phyloP scores from a whole-genome alignment of 2,113 vertebrate genomes.

The Proteles cristata region DNA sequence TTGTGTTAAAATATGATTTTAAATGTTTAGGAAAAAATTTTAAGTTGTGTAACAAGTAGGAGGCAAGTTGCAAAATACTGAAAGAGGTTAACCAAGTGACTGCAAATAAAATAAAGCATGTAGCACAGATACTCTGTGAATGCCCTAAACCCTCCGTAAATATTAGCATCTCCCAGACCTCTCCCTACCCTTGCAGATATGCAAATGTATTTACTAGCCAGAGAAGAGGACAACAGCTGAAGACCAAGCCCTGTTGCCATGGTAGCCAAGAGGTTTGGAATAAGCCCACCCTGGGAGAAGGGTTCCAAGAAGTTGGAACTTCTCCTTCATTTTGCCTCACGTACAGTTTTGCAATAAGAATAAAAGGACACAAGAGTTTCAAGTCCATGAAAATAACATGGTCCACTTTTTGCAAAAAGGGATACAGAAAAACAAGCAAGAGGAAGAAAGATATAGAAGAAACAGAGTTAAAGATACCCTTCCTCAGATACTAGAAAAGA shows the following conservation, averaged over 20 bases:
- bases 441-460: neutral
- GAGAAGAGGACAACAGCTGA: neutral
- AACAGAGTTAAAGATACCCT: neutral
- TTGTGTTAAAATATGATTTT: slow-evolving; percentile 67
- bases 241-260: neutral
- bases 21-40: slow-evolving; percentile 62
- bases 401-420: neutral
- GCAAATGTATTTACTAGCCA: neutral
- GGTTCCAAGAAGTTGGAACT: neutral
- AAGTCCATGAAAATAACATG: neutral
- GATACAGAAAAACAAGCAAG: neutral
- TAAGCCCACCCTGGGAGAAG: neutral
- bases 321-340: neutral
- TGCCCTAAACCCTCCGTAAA: neutral
- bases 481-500: neutral
- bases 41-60: slow-evolving; percentile 56
- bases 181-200: neutral
- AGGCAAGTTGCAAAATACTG: slow-evolving; percentile 60
- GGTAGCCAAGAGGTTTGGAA: neutral
- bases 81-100: slow-evolving; percentile 57
- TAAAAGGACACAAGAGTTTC: neutral
- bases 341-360: neutral
- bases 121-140: neutral
- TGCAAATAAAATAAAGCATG: slow-evolving; percentile 28
- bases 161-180: neutral